phyloP scores from a whole-genome alignment of 2,113 vertebrate genomes.

The Crotalus helleri region DNA sequence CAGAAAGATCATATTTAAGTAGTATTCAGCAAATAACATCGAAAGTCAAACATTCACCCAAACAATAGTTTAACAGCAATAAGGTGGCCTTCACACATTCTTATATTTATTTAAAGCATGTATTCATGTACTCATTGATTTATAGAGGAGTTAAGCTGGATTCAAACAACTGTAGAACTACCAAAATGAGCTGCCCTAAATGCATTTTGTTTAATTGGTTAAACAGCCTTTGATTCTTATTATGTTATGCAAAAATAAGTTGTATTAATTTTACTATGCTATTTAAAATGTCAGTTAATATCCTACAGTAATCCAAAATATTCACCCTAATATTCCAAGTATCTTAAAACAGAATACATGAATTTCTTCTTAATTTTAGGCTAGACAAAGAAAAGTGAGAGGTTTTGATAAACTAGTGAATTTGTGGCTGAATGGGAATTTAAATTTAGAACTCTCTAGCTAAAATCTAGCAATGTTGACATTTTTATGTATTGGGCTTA shows the following conservation, averaged over 20 bases:
- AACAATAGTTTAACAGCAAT: not conserved
- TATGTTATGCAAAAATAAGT: not conserved
- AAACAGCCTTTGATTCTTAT: not conserved
- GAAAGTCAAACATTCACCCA: accelerated
- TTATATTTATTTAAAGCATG: not conserved
- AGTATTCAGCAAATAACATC: accelerated
- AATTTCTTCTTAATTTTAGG: not conserved
- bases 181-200: not conserved
- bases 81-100: not conserved
- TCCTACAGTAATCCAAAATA: not conserved
- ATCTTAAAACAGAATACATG: not conserved
- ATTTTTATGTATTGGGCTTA: not conserved
- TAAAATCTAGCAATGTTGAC: not conserved
- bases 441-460: not conserved
- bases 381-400: not conserved
- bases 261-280: not conserved
- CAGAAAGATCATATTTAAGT: accelerated
- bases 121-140: not conserved
- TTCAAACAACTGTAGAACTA: not conserved
- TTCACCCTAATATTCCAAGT: not conserved
- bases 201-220: not conserved
- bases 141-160: not conserved
- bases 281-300: not conserved
- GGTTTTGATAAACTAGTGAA: not conserved
- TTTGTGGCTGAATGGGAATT: not conserved